Conservation (phyloP, 2,797 vertebrate genomes). For the Pogonophryne albipinna region DNA sequence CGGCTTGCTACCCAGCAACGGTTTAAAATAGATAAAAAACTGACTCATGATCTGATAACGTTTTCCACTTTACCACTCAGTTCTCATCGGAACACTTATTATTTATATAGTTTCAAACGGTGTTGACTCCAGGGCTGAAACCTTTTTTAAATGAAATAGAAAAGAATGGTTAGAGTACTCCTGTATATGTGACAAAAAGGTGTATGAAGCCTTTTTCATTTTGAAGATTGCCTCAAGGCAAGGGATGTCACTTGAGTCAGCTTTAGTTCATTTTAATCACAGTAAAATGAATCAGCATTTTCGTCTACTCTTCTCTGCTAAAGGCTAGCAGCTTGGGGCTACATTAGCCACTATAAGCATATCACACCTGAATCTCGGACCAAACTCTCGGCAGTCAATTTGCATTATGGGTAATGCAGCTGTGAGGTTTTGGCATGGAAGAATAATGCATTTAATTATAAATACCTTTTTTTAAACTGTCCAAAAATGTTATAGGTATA, state of each 20-base stretch:
- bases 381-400: neutral
- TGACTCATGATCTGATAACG: slow-evolving; percentile 14
- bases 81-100: slow-evolving; percentile 29
- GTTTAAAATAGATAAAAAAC: slow-evolving; percentile 35
- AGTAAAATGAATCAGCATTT: too few relatives aligned
- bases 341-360: neutral
- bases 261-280: too few relatives aligned
- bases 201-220: neutral
- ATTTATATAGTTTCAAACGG: neutral
- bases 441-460: neutral
- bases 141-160: neutral
- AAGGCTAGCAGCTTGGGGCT: neutral
- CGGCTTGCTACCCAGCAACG: slow-evolving; percentile 26
- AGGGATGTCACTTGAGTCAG: neutral
- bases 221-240: neutral
- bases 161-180: neutral
- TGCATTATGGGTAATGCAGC: slow-evolving; percentile 8
- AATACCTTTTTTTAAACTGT: neutral
- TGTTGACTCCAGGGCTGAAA: neutral
- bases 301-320: neutral
- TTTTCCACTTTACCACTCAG: slow-evolving; percentile 13
- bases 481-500: neutral
- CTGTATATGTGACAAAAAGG: neutral
- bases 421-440: neutral
- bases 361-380: too few relatives aligned